Evolutionary conservation across 2,113 vertebrate species (phyloP).

Genomic region (Numenius arquata): DNA sequence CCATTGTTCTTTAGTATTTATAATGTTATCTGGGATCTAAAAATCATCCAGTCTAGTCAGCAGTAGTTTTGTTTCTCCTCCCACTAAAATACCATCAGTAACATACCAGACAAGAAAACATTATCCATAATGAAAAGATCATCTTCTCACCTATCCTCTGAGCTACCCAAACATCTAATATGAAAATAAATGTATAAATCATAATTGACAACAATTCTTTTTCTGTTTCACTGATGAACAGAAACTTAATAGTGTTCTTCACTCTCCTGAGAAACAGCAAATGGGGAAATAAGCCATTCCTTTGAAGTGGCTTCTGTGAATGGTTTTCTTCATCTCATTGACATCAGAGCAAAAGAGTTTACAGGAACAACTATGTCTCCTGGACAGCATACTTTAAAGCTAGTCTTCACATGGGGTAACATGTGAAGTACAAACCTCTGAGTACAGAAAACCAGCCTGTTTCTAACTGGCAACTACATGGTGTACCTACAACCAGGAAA

Average conservation of each 20-base stretch:
- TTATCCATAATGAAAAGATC: not conserved
- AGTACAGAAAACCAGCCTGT: not conserved
- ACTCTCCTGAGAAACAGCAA: not conserved
- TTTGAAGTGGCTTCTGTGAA: not conserved
- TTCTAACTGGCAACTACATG: not conserved
- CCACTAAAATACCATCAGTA: not conserved
- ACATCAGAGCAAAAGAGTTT: not conserved
- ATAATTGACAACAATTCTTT: not conserved
- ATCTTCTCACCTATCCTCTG: not conserved
- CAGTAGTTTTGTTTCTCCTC: not conserved
- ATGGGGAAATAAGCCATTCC: not conserved
- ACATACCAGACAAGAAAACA: not conserved
- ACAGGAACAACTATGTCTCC: not conserved
- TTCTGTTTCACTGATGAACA: not conserved
- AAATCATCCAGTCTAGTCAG: not conserved
- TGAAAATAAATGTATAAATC: not conserved
- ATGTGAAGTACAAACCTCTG: not conserved
- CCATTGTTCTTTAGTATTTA: not conserved
- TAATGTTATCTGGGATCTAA: not conserved
- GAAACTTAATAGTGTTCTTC: not conserved
- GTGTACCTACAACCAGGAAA: not conserved
- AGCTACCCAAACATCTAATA: not conserved
- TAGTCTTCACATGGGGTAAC: not conserved
- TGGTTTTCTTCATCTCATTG: not conserved
- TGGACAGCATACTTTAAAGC: not conserved